Base-by-base conservation (phyloP, 2,797 vertebrate genomes). In the Furcifer pardalis region DNA sequence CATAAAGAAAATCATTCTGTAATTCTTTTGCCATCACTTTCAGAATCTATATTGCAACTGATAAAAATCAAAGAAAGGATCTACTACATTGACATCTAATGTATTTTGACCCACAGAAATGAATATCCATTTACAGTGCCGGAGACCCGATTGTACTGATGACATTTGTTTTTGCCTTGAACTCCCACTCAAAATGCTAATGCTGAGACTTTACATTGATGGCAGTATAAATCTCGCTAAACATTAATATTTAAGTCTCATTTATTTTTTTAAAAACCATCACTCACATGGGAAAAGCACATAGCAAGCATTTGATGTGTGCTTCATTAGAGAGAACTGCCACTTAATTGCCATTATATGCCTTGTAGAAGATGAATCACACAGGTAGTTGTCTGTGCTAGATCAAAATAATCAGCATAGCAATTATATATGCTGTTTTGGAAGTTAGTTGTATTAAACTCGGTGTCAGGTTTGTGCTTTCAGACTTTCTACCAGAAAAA, bases 301-400 rank as follows among this genome's bases (percentile, higher is more conserved):
- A 46, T 44, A 88, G 68, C 2, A 69, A 44, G 35, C 59, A 63
- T 82, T n/a, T 82, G 56, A 77, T 52, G 27, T 82, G 37, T 79
- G 9, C 76, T 86, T 90, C 0, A 0, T 78, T 60, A 79, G n/a
- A 35, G 87, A 89, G 65, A n/a, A 2, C 5, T 69, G n/a, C 40
- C 84, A 56, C 83, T 86, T 86, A 86, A 71, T 17, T 73, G 68
- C 7, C 69, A 76, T 40, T 83, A 37, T 74, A 8, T 40, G 30
- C 32, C n/a, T 63, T 72, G 62, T 52, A 91, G 77, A 79, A 84
- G 81, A 59, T 80, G 91, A 75, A 88, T 78, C 89, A 86, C 76
- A 74, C 42, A 85, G 84, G 79, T 73, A 83, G 52, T 71, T 82
- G 71, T 74, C 56, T 52, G 82, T 77, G 30, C 84, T 87, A 49